Conservation (phyloP, 2,797 vertebrate genomes). For the Urocyon cinereoargenteus region DNA sequence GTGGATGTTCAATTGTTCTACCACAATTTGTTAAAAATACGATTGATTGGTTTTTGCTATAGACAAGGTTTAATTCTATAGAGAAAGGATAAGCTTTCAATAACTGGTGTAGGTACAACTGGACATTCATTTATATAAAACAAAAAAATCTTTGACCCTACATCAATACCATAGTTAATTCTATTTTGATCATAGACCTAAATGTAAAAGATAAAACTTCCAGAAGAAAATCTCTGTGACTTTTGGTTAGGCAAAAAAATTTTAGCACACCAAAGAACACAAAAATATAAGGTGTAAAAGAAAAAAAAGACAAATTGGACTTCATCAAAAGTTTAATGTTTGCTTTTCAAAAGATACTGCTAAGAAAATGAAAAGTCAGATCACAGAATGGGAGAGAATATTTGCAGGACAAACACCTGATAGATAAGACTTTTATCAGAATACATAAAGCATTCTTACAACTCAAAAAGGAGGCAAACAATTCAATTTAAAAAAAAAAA, state of each 20-base stretch:
- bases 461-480: background rate
- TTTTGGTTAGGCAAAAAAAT: background rate
- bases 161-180: background rate
- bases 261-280: background rate
- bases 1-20: background rate
- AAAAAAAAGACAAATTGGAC: background rate
- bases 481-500: too few relatives aligned
- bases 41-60: background rate
- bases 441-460: background rate
- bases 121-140: background rate
- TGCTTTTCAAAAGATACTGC: background rate
- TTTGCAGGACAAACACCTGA: background rate
- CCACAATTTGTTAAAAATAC: background rate
- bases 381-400: background rate
- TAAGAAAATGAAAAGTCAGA: background rate
- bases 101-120: background rate
- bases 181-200: background rate
- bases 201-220: background rate
- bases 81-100: background rate
- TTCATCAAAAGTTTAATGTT: background rate
- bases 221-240: background rate
- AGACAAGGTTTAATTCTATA: background rate
- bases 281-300: background rate
- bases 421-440: background rate
- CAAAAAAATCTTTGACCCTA: background rate